Percentiles rank a stretch among this genome's conserved stretches.
Evolutionary conservation across 64 coral and sea anemone genomes (phyloP).

Genomic region (Astreopora myriophthalma): DNA sequence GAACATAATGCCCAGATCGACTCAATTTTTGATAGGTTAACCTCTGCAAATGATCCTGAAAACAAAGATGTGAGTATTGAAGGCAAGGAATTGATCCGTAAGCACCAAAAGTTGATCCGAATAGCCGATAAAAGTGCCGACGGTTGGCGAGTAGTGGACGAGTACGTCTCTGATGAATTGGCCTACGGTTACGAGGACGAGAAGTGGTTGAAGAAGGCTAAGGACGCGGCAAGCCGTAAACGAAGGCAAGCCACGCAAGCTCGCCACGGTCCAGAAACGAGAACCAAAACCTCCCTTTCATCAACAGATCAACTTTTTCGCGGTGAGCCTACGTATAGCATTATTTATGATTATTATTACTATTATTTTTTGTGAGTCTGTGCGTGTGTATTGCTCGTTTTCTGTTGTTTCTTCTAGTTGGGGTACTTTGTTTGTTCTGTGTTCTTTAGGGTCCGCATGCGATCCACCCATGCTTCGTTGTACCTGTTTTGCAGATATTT

Average conservation of each 20-base stretch:
- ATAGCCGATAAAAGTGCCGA: conserved; percentile 51
- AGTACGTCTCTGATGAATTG: conserved; percentile 52
- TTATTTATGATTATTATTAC: too few species aligned
- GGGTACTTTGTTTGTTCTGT: conserved; percentile 8
- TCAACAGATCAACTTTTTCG: conserved; percentile 48
- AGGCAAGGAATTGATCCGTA: conserved; percentile 43
- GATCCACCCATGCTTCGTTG: conserved; percentile 24
- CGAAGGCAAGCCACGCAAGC: neutral
- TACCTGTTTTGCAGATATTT: neutral
- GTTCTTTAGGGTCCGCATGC: conserved; percentile 3
- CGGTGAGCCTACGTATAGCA: neutral
- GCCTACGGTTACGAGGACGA: conserved; percentile 50
- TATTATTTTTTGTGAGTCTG: too few species aligned
- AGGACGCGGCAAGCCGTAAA: conserved; percentile 42
- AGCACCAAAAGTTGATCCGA: conserved; percentile 46
- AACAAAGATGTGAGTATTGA: neutral
- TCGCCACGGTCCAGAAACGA: neutral
- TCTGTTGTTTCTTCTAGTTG: neutral
- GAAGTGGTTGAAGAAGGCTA: conserved; percentile 52
- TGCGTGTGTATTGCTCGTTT: neutral
- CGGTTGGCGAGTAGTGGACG: conserved; percentile 61
- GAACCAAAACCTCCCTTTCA: neutral
- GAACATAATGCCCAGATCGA: conserved; percentile 5
- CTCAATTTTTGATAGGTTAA: neutral
- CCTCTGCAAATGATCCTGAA: neutral